Evolutionary conservation across 37 sponge, comb jelly and placozoan genomes (phyloP).

Genomic region (Hormiphora californensis): DNA sequence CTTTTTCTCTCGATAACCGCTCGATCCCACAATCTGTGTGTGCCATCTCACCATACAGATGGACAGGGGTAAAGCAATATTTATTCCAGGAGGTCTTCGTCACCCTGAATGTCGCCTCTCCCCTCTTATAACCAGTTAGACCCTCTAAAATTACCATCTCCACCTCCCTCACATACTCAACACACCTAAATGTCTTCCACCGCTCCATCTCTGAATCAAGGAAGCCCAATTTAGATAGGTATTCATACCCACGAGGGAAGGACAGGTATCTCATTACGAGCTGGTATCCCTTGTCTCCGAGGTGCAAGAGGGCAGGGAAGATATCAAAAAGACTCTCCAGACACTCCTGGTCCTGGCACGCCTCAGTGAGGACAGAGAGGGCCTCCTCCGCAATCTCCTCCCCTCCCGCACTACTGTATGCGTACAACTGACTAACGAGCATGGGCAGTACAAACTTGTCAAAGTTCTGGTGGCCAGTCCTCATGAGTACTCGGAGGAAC

Average conservation of each 20-base stretch:
- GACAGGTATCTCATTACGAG: constrained; percentile 19
- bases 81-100: background rate
- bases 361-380: constrained; percentile 15
- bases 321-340: constrained; percentile 18
- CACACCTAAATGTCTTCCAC: constrained; percentile 28
- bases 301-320: constrained; percentile 40
- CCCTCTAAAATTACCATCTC: constrained; percentile 2
- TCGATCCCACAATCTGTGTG: constrained; percentile 28
- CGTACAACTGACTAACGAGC: constrained; percentile 41
- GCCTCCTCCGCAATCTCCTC: constrained; percentile 43
- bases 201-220: constrained; percentile 27
- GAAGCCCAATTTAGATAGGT: background rate
- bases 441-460: constrained; percentile 46
- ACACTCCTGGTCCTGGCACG: constrained; percentile 40
- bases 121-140: constrained; percentile 17
- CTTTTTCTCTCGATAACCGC: background rate
- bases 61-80: constrained; percentile 41
- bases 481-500: constrained; percentile 18
- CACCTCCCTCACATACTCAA: constrained; percentile 47
- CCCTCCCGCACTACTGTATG: constrained; percentile 7
- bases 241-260: constrained; percentile 2
- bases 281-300: constrained; percentile 42
- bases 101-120: background rate
- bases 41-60: constrained; percentile 33
- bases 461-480: constrained; percentile 39